Evolutionary conservation across 2,888 invertebrate genomes (phyloP), one percentile per base, ranked within the genome.

Genomic region (Tachina lurida): DNA sequence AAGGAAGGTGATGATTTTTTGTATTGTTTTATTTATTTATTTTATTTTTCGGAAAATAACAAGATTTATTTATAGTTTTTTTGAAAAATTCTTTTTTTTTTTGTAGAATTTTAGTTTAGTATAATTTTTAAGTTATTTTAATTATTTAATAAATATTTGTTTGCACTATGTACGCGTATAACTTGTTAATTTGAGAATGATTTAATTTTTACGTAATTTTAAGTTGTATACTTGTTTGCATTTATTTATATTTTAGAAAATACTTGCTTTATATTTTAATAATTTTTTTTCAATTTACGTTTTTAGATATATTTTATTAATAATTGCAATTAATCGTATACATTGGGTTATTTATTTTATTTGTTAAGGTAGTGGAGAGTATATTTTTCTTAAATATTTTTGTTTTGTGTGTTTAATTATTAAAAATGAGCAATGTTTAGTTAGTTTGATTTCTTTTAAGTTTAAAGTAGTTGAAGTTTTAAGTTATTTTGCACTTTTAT

Each of bases 261-360:
- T 78, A 89, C 88, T 88, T 89, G 79, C 22, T 62, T 67, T 49
- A 31, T 63, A 17, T 31, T 67, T 73, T 74, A 65, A 43, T 47
- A 49, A 56, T 43, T 52, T 86, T 84, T 84, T 80, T 52, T 80
- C 70, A 75, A 68, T 87, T 84, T 73, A 74, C 68, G 82, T 12
- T 54, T 31, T 58, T 68, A 71, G 70, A 71, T 71, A 77, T 58
- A 60, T 89, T 91, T 87, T 81, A 87, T 87, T 90, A 90, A 89
- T 91, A 91, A 91, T 91, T 91, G 91, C 91, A 90, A 88, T 89
- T 89, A 89, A 89, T 91, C 91, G 91, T 91, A 91, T 91, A 91
- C 91, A 90, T 91, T 90, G 89, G 89, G 89, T 90, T 88, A 79
- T 84, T 88, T 89, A 84, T 54, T 68, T 63, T 13, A 78, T 71